Evolutionary conservation across 1,140 invertebrate genomes (phyloP), one percentile per base, ranked within the genome.

Genomic region (Drosophila auraria): DNA sequence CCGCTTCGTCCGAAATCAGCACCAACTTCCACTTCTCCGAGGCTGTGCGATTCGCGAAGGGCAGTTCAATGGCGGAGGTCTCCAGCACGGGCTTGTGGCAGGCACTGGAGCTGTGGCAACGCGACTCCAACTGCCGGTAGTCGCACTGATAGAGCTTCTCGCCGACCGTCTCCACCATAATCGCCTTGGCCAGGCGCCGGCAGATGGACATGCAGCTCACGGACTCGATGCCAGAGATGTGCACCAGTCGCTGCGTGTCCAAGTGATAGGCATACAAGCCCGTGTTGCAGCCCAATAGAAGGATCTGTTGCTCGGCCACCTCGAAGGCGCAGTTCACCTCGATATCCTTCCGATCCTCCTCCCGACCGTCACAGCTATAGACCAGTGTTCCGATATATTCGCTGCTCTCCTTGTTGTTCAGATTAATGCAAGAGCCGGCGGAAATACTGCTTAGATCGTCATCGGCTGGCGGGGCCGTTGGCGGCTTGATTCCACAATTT

Each of bases 101-200:
- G 15, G 94, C 93, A 12, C 94, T 94, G 15, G 95, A 94, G 25
- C 82, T 91, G 45, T 95, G 90, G 3, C 95, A 94, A 59, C 95
- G 94, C 47, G 94, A 94, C 57, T 95, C 94, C 20, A 97, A 80
- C 78, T 96, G 94, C 23, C 95, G 94, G 42, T 96, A 93, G 82
- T 96, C 95, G 77, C 95, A 95, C 20, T 94, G 94, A 12, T 96
- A 94, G 2, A 97, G 90, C 36, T 94, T 93, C 42, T 96, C 94
- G n/a, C 95, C 95, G 64, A 94, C 94, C 2, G 95, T 95, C 33
- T 94, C 95, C 73, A 96, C 95, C 93, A 96, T 94, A 30, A 97
- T 90, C n/a, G 95, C 95, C 25, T 95, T 87, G 47, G 94, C 94
- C 15, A 96, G 81, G 3, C 94, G 93, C 12, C 93, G 83, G 44